Base-by-base conservation (phyloP, 2,113 vertebrate species). In the Misgurnus mizolepis region DNA sequence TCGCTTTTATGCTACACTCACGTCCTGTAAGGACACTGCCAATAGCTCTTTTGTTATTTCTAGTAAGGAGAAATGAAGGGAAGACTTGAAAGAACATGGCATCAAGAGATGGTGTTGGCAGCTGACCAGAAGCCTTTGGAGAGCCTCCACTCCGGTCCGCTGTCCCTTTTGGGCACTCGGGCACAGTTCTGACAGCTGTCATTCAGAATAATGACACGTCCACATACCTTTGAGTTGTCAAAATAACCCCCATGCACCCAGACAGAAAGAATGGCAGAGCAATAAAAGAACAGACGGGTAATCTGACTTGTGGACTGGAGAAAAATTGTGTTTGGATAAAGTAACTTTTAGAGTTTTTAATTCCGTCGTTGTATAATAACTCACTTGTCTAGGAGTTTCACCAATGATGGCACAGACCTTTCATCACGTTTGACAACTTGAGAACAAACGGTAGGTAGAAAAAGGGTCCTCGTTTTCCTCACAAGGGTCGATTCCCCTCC, bases 361-460 rank as follows among this genome's bases (percentile, higher is more conserved):
- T 64, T 50, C 22, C 3, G 47, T 49, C 49, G 73, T 76, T 76
- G 41, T 64, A 64, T 64, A 81, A 66, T 68, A 84, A 55, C 69
- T 72, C 61, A 11, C 50, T 58, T 50, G 68, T 73, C 76, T 73
- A 39, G 49, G 80, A 58, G 55, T 74, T 74, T 64, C 43, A 74
- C 47, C 65, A 61, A 61, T 56, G 62, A 75, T 12, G 12, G 39
- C 17, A 15, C 22, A 7, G 47, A 85, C 64, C 70, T 75, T 58
- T 65, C 70, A 82, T 85, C 76, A 82, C 27, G 58, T 56, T 67
- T 65, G 68, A 79, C 60, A 61, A 80, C 76, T 80, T 61, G 14
- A 71, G 67, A 80, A 74, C 79, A 80, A 82, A 80, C 41, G 18
- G 75, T 12, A 84, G 53, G 43, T 71, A 70, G 22, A 68, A 80